These are phyloP conservation scores for Rousettus madagascariensis DNA, from an alignment of 2,797 vertebrate genomes.

Conservation along the genomic window DNA sequence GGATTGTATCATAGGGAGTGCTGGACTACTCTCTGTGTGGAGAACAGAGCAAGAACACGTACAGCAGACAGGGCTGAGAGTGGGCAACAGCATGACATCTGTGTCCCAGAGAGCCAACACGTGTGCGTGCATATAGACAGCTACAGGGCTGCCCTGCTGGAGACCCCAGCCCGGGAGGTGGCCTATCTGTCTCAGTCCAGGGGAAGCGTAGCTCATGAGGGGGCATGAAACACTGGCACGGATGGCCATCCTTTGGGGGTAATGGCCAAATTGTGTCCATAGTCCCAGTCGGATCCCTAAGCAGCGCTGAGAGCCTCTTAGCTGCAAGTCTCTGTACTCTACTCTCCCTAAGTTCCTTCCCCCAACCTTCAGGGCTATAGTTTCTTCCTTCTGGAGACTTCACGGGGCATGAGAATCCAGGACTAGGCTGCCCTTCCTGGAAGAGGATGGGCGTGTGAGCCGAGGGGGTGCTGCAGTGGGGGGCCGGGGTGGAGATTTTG, in stretches of 20 bases:
- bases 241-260: not conserved
- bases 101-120: not conserved
- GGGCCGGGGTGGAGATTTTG: not conserved
- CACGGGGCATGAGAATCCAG: not conserved
- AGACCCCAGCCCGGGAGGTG: not conserved
- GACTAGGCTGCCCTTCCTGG: not conserved
- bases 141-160: not conserved
- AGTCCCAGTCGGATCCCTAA: not conserved
- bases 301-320: not conserved
- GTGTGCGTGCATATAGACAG: accelerated
- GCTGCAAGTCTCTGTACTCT: not conserved
- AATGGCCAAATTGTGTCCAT: not conserved
- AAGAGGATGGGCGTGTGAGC: not conserved
- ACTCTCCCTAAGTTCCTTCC: not conserved
- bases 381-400: not conserved
- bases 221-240: not conserved
- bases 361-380: not conserved
- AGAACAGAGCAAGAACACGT: not conserved
- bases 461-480: not conserved
- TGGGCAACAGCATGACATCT: not conserved
- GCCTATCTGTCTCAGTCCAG: not conserved
- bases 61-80: not conserved
- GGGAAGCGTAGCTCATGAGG: not conserved
- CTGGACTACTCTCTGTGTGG: not conserved
- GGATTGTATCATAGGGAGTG: not conserved